phyloP scores from a whole-genome alignment of 2,888 invertebrate genomes.

The Melanargia galathea region DNA sequence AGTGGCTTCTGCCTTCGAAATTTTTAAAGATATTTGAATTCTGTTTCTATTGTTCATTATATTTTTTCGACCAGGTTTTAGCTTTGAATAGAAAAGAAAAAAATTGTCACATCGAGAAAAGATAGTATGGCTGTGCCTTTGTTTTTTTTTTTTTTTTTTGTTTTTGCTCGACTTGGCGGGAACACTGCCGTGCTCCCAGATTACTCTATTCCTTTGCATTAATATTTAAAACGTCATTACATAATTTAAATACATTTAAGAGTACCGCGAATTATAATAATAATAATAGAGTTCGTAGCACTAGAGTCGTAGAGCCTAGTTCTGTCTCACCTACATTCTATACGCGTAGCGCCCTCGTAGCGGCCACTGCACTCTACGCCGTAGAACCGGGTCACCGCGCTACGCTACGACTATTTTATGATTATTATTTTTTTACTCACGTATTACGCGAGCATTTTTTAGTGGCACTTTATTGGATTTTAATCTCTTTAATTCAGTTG shows the following conservation, averaged over 20 bases:
- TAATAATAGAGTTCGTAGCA: slow-evolving; percentile 19
- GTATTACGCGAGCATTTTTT: slow-evolving; percentile 26
- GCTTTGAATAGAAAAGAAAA: too few species aligned
- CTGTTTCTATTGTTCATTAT: too few species aligned
- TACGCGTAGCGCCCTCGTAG: slow-evolving; percentile 54
- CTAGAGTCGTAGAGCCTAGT: slow-evolving; percentile 40
- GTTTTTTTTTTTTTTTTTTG: too few species aligned
- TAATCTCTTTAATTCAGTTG: slow-evolving; percentile 11
- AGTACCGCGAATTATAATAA: background rate
- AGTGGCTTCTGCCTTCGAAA: too few species aligned
- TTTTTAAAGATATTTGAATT: too few species aligned
- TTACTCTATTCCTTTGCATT: too few species aligned
- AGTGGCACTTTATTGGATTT: slow-evolving; percentile 16
- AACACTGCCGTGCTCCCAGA: too few species aligned
- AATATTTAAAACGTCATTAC: background rate
- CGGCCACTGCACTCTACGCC: slow-evolving; percentile 74
- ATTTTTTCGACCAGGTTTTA: too few species aligned
- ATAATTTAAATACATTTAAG: slow-evolving; percentile 9
- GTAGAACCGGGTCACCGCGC: slow-evolving; percentile 72
- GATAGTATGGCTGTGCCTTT: too few species aligned
- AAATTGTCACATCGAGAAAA: too few species aligned
- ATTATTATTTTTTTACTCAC: slow-evolving; percentile 37
- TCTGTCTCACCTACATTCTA: slow-evolving; percentile 45
- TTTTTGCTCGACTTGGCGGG: too few species aligned
- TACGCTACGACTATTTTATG: slow-evolving; percentile 45